A percentile compares a stretch with the other conserved stretches of the same genome.
Conservation (phyloP, 2,888 invertebrate species). For the Andricus curvator region DNA sequence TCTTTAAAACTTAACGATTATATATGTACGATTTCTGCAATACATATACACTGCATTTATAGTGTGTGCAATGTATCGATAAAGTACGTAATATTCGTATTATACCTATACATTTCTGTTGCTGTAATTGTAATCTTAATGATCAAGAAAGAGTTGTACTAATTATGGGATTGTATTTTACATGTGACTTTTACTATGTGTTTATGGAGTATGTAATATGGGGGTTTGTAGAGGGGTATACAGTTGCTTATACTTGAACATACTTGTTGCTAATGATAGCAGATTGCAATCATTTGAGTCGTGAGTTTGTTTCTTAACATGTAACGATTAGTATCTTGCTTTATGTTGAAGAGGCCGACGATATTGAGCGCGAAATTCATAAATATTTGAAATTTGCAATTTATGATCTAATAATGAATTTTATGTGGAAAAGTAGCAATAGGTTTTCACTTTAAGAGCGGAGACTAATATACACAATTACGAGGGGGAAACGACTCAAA, state of each 20-base stretch:
- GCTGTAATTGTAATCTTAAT: background rate
- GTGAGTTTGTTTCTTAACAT: slow-evolving; percentile 21
- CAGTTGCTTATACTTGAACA: background rate
- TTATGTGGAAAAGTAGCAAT: background rate
- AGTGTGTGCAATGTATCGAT: background rate
- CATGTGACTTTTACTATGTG: background rate
- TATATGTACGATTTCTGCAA: too few species aligned
- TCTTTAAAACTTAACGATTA: too few species aligned
- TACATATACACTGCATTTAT: too few species aligned
- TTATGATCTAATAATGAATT: background rate
- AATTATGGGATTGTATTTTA: background rate
- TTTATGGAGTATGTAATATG: slow-evolving; percentile 7
- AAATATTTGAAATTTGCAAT: background rate
- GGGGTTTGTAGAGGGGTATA: background rate
- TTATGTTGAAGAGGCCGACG: slow-evolving; percentile 11
- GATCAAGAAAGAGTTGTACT: background rate
- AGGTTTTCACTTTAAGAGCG: background rate
- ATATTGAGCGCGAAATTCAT: background rate
- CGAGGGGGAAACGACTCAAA: too few species aligned
- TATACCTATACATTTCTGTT: background rate
- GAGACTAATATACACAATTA: background rate
- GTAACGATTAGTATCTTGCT: slow-evolving; percentile 13
- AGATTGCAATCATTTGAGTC: slow-evolving; percentile 19
- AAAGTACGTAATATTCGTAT: background rate
- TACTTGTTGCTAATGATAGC: slow-evolving; percentile 18